Conservation (phyloP, 2,797 vertebrate genomes). For the Rhyacichthys aspro region DNA sequence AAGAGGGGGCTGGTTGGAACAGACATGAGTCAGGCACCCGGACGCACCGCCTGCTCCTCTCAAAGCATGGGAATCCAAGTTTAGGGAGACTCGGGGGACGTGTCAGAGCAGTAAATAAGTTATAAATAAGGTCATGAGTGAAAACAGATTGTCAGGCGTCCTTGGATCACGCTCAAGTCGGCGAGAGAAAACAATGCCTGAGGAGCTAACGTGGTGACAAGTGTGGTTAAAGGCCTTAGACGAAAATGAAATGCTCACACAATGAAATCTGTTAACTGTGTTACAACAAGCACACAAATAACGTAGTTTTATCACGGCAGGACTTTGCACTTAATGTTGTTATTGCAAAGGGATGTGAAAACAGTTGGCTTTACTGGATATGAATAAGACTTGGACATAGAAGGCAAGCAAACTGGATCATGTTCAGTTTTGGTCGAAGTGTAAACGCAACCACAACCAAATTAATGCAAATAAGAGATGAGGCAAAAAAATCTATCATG, state of each 20-base stretch:
- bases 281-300: background rate
- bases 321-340: too few species aligned
- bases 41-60: constrained; percentile 59
- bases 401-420: too few species aligned
- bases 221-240: background rate
- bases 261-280: constrained; percentile 1
- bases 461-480: too few species aligned
- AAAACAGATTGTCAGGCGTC: constrained; percentile 62
- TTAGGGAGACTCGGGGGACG: constrained; percentile 60
- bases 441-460: too few species aligned
- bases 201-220: constrained; percentile 35
- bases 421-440: too few species aligned
- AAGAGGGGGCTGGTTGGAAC: constrained; percentile 63
- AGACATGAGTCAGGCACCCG: constrained; percentile 71
- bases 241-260: constrained; percentile 1
- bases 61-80: constrained; percentile 70
- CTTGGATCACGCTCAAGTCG: constrained; percentile 34
- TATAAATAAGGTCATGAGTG: constrained; percentile 72
- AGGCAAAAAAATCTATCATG: too few species aligned
- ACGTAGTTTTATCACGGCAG: too few species aligned
- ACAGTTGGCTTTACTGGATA: too few species aligned
- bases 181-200: constrained; percentile 37
- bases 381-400: too few species aligned
- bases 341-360: too few species aligned
- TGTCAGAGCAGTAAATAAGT: constrained; percentile 69